Evolutionary conservation across 2,797 vertebrate genomes (phyloP), one percentile per base, ranked within the genome.

Genomic region (Denticeps clupeoides): DNA sequence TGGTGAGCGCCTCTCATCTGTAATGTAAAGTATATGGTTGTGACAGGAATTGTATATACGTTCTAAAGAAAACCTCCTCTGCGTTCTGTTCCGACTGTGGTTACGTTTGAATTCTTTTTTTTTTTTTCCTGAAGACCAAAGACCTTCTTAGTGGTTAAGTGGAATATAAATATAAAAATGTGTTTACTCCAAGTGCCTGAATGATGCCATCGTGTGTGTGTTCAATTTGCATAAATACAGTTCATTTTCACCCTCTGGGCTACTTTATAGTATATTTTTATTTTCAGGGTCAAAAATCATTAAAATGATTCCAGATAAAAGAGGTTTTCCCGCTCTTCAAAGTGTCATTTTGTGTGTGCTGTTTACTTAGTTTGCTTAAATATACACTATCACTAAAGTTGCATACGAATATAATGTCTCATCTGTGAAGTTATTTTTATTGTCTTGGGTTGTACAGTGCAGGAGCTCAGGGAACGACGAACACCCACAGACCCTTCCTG

Each of bases 141-240:
- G 71, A 80, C 60, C 61, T 59, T 49, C 59, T 64, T 65, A 25
- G 69, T 64, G 56, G 64, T 60, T 66, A 64, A 66, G 63, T 55
- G 65, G 62, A 71, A 57, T 72, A 65, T 67, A 53, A 46, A 44
- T 51, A n/a, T n/a, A n/a, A n/a, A n/a, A n/a, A n/a, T 69, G 53
- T 60, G 53, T 70, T 13, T 62, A 70, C 43, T 71, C 72, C 48
- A 82, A 82, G 78, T 82, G 75, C 76, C 77, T 82, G 52, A 75
- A 71, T n/a, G n/a, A n/a, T n/a, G n/a, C n/a, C n/a, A n/a, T n/a
- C n/a, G n/a, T n/a, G n/a, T n/a, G n/a, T n/a, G n/a, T n/a, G n/a
- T n/a, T n/a, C n/a, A n/a, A n/a, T n/a, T n/a, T n/a, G n/a, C n/a
- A n/a, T 44, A 72, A 69, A 44, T 68, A 58, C 45, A 60, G 10